Base-by-base conservation (phyloP, 2,888 invertebrate genomes). In the Diaprepes abbreviatus region DNA sequence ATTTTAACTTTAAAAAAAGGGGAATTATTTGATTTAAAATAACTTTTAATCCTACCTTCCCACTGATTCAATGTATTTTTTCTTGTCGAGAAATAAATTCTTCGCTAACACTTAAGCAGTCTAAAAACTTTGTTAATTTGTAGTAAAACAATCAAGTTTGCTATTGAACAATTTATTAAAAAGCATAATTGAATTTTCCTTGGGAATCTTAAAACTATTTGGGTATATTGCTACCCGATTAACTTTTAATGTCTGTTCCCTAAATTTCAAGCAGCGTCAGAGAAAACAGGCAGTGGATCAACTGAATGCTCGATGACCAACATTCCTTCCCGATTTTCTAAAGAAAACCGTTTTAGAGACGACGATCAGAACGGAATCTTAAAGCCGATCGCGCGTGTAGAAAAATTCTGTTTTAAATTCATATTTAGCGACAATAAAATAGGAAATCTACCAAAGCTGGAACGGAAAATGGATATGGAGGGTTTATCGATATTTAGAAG, bases 401-500 rank as follows among this genome's bases (percentile, higher is more conserved):
- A 45, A 45, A 45, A 45, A 45, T 45, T 45, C 45, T 45, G 45
- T 45, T 45, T 45, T 45, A 45, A 45, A 45, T 45, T 45, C 45
- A 65, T 66, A 66, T 58, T 66, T 57, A 45, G 57, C 57, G 65
- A 58, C 65, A 66, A 66, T 66, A 66, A 66, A 66, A 65, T 58
- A 65, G 33, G 45, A 66, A 55, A 65, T 55, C 45, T 33, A 35
- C 55, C 35, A 55, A 55, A 58, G 45, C 65, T 58, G 35, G 17
- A 24, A 43, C 28, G 45, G 65, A 66, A 64, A 58, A 66, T 66
- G 28, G 58, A 59, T 43, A 59, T 59, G 58, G 40, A 40, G 43
- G 50, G 65, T 66, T 66, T 66, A 66, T 66, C 65, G 65, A 66
- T 58, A 50, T 66, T 66, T 66, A 66, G 50, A 58, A 66, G 58